Base-by-base conservation (phyloP, 1,140 invertebrate species). In the Psilanteris sp. region DNA sequence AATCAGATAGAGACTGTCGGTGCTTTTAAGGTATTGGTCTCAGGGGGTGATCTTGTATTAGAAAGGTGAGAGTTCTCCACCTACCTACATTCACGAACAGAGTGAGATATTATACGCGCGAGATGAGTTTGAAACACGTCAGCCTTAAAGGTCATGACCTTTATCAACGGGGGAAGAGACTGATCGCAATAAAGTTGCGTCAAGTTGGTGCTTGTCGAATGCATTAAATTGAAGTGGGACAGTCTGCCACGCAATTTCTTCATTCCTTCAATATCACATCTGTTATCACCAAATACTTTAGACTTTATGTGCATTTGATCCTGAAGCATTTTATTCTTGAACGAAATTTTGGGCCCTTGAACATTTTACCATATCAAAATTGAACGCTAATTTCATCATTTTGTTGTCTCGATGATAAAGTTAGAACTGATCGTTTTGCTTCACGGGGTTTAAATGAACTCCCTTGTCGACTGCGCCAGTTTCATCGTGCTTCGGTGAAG, bases 1-100 rank as follows among this genome's bases (percentile, higher is more conserved):
- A 80, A 82, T 81, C 80, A 80, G 83, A 83, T 82, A 79, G 81
- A 43, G 68, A 66, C 52, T 78, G 77, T 54, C 70, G 59, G 67
- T 57, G 81, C 80, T 83, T 83, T 83, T 81, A 83, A 85, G 83
- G 78, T 85, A 83, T 84, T 85, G 81, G 78, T 77, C 77, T 77
- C 70, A 34, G 41, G 64, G 55, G 70, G 71, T 66, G 74, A 73
- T 79, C 61, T 70, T 55, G 36, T 44, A 67, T 67, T 67, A 57
- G 55, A 74, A 55, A 54, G 62, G 72, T 75, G 62, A 68, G 52
- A 57, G 64, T 68, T 64, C 32, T 31, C 50, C 16, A 64, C 59
- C 78, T 50, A 62, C 54, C 68, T 66, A 39, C 62, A 64, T 59
- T 72, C 72, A 75, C 68, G 57, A 73, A 70, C 64, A 70, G 48